Evolutionary conservation across 30 jellyfish, hydroid and myxozoan species (phyloP).

Genomic region (Chironex yamaguchii): DNA sequence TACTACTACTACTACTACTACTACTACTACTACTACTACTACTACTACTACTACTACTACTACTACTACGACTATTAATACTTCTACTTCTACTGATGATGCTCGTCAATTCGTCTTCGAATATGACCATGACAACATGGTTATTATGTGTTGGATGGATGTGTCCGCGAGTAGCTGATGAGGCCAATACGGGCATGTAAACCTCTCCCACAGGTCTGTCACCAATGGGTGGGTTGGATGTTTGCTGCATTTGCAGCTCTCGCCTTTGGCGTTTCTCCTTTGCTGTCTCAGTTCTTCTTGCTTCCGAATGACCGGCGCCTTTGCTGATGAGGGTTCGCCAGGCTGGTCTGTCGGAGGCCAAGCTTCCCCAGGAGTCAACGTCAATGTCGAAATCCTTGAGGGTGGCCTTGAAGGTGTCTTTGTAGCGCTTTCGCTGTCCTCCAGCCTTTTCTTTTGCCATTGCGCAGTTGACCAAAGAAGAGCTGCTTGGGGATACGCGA

Average conservation of each 20-base stretch:
- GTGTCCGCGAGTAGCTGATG: slow-evolving; percentile 12
- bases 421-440: not conserved
- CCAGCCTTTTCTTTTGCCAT: too few species aligned
- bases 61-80: too few species aligned
- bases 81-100: too few species aligned
- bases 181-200: slow-evolving; percentile 30
- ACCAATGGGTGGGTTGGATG: not conserved
- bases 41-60: too few species aligned
- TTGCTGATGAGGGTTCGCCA: slow-evolving; percentile 21
- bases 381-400: slow-evolving; percentile 24
- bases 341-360: slow-evolving; percentile 11
- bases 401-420: not conserved
- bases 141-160: not conserved
- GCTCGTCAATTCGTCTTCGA: slow-evolving; percentile 24
- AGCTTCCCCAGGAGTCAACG: not conserved
- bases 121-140: slow-evolving; percentile 9
- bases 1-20: too few species aligned
- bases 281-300: not conserved
- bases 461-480: too few species aligned
- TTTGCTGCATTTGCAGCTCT: slow-evolving; percentile 1
- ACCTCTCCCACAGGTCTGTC: slow-evolving; percentile 6
- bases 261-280: slow-evolving; percentile 11
- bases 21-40: too few species aligned
- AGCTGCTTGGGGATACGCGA: too few species aligned
- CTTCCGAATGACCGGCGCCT: slow-evolving; percentile 8